Conservation (phyloP, 2,113 vertebrate species). For the Monopterus albus region DNA sequence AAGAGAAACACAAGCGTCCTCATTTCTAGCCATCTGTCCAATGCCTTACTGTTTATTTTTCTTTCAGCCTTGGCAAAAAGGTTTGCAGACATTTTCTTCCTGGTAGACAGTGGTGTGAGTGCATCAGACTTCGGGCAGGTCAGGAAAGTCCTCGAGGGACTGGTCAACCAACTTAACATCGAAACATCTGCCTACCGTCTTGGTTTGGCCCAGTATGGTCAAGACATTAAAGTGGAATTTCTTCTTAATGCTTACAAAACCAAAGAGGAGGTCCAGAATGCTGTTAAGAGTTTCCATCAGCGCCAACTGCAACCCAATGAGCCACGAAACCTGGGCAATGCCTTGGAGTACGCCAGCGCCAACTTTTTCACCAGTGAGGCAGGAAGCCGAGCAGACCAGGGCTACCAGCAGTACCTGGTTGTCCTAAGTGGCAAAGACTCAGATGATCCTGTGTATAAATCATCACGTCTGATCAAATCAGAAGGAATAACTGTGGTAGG, state of each 20-base stretch:
- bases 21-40: background rate
- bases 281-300: conserved; percentile 60
- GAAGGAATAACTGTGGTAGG: conserved; percentile 77
- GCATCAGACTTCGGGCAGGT: conserved; percentile 65
- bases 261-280: conserved; percentile 55
- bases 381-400: conserved; percentile 78
- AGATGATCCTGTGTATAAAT: conserved; percentile 62
- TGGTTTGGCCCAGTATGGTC: conserved; percentile 84
- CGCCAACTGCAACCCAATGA: conserved; percentile 31
- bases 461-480: conserved; percentile 69
- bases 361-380: conserved; percentile 73
- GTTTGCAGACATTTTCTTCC: conserved; percentile 86
- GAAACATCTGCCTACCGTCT: conserved; percentile 74
- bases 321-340: conserved; percentile 66
- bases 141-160: conserved; percentile 56
- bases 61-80: conserved; percentile 76
- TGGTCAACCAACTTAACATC: conserved; percentile 76
- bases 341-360: conserved; percentile 70
- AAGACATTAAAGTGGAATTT: conserved; percentile 77
- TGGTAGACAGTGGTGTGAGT: conserved; percentile 80
- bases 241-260: conserved; percentile 74
- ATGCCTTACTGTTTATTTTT: background rate
- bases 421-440: conserved; percentile 82
- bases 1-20: no score
- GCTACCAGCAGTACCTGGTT: conserved; percentile 79